These are phyloP conservation scores for Panorpa germanica DNA, from an alignment of 2,888 invertebrate genomes.

Conservation along the genomic window DNA sequence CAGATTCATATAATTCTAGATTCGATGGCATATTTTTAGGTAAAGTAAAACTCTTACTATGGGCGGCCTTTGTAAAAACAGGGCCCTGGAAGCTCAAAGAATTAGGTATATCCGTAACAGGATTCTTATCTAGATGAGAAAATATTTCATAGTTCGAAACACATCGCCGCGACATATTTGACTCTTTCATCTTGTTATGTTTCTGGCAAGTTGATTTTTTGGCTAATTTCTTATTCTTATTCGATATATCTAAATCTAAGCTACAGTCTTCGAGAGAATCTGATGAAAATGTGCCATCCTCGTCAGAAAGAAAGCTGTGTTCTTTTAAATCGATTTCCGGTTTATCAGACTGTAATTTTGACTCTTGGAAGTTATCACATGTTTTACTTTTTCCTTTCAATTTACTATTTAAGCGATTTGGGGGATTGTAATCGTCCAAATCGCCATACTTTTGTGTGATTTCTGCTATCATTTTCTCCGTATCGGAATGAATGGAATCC, in stretches of 20 bases:
- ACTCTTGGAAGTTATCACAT: conserved; percentile 8
- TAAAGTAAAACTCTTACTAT: conserved; percentile 26
- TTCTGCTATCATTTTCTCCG: conserved; percentile 44
- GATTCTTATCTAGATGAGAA: conserved; percentile 24
- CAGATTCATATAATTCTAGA: conserved; percentile 31
- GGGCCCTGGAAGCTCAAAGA: background rate
- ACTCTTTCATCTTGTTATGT: conserved; percentile 25
- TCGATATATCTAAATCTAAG: conserved; percentile 30
- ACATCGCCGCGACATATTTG: conserved; percentile 38
- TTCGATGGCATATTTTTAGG: conserved; percentile 32
- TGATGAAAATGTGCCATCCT: conserved; percentile 56
- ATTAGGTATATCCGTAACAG: conserved; percentile 14
- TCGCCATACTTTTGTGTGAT: conserved; percentile 43
- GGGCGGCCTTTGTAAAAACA: background rate
- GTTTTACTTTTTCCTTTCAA: conserved; percentile 16
- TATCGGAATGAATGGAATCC: conserved; percentile 40
- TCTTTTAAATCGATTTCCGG: conserved; percentile 11
- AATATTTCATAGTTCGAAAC: conserved; percentile 65
- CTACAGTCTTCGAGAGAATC: conserved; percentile 60
- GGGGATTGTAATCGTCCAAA: conserved; percentile 30
- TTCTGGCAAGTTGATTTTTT: conserved; percentile 34
- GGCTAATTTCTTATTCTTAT: conserved; percentile 25
- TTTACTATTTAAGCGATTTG: conserved; percentile 13
- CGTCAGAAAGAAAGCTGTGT: conserved; percentile 20
- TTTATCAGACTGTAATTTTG: conserved; percentile 3